Base-by-base conservation (phyloP, 2,888 invertebrate genomes). In the Limnephilus marmoratus region DNA sequence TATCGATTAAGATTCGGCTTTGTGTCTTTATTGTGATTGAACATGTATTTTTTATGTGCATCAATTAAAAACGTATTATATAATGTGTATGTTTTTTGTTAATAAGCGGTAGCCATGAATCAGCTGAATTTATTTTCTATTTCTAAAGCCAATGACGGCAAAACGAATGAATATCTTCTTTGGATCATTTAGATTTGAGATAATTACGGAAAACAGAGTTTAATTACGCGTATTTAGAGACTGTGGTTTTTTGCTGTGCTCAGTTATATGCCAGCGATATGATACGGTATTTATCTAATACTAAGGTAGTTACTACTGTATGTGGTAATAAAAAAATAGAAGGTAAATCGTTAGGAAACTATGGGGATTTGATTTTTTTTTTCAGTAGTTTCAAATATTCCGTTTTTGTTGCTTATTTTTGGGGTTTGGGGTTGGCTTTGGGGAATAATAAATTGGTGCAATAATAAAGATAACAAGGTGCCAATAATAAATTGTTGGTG, bases 21-120 rank as follows among this genome's bases (percentile, higher is more conserved):
- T 83, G 83, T 83, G 37, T 83, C 83, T 18, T 83, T 83, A 83
- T 83, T 83, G 24, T 5, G 37, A 83, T 37, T 83, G 83, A 83
- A 41, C 37, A 2, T 7, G 37, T 24, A 83, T 37, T 41, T 83
- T 83, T 83, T 83, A 83, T 83, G 18, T 15, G 34, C 34, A 37
- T 83, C 83, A 83, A 83, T 83, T 37, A 83, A 83, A 83, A 83
- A 37, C 24, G 15, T 83, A 34, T 68, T 68, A 68, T 83, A 37
- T 83, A 83, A 37, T 37, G 34, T 41, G 37, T 34, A 9, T 37
- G 34, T 83, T 83, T 83, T 83, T 83, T 34, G 18, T 37, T 83
- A 31, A 83, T 37, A 37, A 34, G 24, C 83, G 83, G 68, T 68
- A 68, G 83, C 83, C 83, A 83, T 34, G 83, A 83, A 37, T 37